Evolutionary conservation across 1,140 invertebrate genomes (phyloP).

Genomic region (Myzus persicae): DNA sequence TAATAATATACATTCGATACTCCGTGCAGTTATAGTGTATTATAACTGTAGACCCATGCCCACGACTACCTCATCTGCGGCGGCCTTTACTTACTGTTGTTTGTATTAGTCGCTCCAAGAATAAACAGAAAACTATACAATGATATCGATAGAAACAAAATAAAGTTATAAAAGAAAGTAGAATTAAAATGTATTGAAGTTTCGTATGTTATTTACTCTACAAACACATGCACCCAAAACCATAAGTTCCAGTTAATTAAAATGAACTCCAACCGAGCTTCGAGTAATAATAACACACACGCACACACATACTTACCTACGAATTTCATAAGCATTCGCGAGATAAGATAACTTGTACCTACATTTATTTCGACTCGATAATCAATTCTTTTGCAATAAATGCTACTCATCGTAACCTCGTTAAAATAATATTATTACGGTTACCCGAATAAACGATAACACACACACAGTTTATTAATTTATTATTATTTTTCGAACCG

Average conservation of each 20-base stretch:
- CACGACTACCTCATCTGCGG: no score
- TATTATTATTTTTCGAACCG: not conserved
- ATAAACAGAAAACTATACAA: not conserved
- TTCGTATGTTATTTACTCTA: not conserved
- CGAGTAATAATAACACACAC: not conserved
- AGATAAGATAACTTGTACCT: not conserved
- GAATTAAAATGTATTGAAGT: not conserved
- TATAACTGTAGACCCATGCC: no score
- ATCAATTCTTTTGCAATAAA: not conserved
- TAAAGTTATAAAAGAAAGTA: not conserved
- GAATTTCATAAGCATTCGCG: not conserved
- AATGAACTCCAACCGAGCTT: not conserved
- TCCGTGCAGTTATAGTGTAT: no score
- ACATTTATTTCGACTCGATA: not conserved
- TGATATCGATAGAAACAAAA: not conserved
- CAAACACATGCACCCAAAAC: not conserved
- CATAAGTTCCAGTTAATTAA: not conserved
- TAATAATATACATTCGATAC: no score
- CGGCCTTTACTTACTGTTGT: no score
- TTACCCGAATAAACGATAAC: not conserved
- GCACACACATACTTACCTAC: not conserved
- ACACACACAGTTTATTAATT: not conserved
- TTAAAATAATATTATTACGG: no score
- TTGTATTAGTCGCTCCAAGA: not conserved
- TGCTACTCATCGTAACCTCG: no score